A percentile compares a stretch with the other conserved stretches of the same genome.
phyloP scores from a whole-genome alignment of 2,888 invertebrate genomes.

The Cerceris rybyensis region DNA sequence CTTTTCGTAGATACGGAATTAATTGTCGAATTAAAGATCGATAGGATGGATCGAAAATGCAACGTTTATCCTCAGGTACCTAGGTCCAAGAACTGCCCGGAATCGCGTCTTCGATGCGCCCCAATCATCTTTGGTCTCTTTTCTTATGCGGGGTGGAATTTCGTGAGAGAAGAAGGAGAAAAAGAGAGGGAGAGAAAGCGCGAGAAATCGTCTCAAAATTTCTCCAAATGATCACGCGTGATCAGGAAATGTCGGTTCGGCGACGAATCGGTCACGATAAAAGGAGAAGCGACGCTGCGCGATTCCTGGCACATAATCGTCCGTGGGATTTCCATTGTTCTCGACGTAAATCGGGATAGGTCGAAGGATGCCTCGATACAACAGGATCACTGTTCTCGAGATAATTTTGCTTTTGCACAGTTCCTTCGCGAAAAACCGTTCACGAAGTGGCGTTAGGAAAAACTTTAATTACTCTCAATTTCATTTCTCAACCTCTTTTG shows the following conservation, averaged over 20 bases:
- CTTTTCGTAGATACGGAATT: conserved; percentile 76
- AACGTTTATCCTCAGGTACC: conserved; percentile 39
- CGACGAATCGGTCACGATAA: conserved; percentile 64
- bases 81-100: conserved; percentile 11
- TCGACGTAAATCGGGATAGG: conserved; percentile 21
- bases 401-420: conserved; percentile 20
- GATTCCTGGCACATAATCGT: conserved; percentile 54
- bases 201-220: conserved; percentile 27
- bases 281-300: conserved; percentile 60
- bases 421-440: conserved; percentile 32
- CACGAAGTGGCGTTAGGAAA: conserved; percentile 61
- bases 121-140: conserved; percentile 22
- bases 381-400: conserved; percentile 14
- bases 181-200: conserved; percentile 18
- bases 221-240: conserved; percentile 25
- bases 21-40: conserved; percentile 73
- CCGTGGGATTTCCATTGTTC: conserved; percentile 43
- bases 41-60: conserved; percentile 64
- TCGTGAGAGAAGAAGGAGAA: conserved; percentile 12
- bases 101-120: conserved; percentile 16
- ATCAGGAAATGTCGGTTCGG: conserved; percentile 28
- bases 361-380: conserved; percentile 7
- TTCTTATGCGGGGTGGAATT: conserved; percentile 7
- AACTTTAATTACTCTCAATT: conserved; percentile 49
- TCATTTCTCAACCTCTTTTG: conserved; percentile 15